A percentile compares a stretch with the other conserved stretches of the same genome.
phyloP scores from a whole-genome alignment of 2,888 invertebrate species.

The Eumacrocentrus americanus region DNA sequence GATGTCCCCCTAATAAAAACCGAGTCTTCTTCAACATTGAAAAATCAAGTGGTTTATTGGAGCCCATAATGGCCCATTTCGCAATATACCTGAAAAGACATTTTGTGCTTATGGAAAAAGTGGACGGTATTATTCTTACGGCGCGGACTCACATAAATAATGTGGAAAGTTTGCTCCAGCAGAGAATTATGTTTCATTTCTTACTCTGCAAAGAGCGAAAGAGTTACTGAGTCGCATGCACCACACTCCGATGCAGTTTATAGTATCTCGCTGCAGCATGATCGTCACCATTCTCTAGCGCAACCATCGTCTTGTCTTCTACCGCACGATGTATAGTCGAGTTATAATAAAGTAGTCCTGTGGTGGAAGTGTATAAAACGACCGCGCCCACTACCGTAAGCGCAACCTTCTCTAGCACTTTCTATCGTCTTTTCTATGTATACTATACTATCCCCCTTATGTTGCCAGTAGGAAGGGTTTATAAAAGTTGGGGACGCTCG shows the following conservation, averaged over 20 bases:
- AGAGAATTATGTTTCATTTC: constrained; percentile 2
- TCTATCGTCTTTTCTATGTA: constrained; percentile 27
- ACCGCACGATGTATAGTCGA: constrained; percentile 1
- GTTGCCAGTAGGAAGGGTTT: constrained; percentile 44
- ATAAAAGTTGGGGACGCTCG: constrained; percentile 54
- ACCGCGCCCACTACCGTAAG: constrained; percentile 40
- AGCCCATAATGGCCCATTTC: too few relatives aligned
- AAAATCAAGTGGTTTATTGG: too few relatives aligned
- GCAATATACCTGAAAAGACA: too few relatives aligned
- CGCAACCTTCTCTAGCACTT: constrained; percentile 30
- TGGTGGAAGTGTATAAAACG: constrained; percentile 49
- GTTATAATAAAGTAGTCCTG: constrained; percentile 21
- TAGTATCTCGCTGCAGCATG: not conserved
- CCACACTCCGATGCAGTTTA: not conserved
- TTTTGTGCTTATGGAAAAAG: not conserved
- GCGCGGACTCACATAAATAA: not conserved
- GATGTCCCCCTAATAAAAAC: not conserved
- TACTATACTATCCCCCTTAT: constrained; percentile 39
- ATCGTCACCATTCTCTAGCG: constrained; percentile 1
- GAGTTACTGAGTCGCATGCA: not conserved
- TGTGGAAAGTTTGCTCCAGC: not conserved
- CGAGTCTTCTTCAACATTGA: not conserved
- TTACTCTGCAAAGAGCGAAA: not conserved
- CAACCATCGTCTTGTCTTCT: not conserved
- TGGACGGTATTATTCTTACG: not conserved